These are phyloP conservation scores for Pseudomyrmex concolor DNA, from an alignment of 1,140 invertebrate genomes.

Conservation along the genomic window DNA sequence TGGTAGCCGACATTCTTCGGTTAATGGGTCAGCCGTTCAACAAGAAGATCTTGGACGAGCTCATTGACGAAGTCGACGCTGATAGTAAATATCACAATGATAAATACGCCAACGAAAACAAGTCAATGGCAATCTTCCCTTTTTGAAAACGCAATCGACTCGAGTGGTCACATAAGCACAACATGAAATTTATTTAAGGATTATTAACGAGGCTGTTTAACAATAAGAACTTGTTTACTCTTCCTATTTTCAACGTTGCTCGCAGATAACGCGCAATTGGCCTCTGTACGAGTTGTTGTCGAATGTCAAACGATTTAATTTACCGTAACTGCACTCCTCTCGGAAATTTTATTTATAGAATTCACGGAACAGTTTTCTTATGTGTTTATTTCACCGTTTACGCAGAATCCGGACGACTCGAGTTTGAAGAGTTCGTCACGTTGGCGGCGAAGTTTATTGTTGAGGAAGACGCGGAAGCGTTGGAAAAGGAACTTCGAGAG, in stretches of 20 bases:
- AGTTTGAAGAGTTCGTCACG: constrained; percentile 97
- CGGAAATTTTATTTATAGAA: constrained; percentile 40
- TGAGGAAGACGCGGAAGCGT: constrained; percentile 96
- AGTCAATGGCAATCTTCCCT: neutral
- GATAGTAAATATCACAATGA: constrained; percentile 90
- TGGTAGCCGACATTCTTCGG: constrained; percentile 96
- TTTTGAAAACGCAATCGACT: neutral
- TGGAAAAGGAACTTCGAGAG: constrained; percentile 96
- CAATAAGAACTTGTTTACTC: constrained; percentile 35
- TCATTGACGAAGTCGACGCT: constrained; percentile 97
- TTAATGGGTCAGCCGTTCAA: constrained; percentile 98
- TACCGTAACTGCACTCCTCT: neutral
- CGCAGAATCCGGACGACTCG: constrained; percentile 95
- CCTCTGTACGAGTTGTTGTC: constrained; percentile 42
- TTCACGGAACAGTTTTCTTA: neutral
- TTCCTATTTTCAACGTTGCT: constrained; percentile 35
- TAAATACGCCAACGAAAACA: neutral
- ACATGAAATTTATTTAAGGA: constrained; percentile 33
- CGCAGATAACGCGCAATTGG: constrained; percentile 5
- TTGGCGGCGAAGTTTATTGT: constrained; percentile 97
- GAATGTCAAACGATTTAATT: constrained; percentile 50
- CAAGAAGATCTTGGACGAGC: constrained; percentile 96
- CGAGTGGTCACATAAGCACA: neutral
- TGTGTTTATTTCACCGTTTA: neutral
- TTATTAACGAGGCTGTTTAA: constrained; percentile 4